These are phyloP conservation scores for Mobula hypostoma DNA, from an alignment of 2,113 vertebrate genomes.

Conservation along the genomic window DNA sequence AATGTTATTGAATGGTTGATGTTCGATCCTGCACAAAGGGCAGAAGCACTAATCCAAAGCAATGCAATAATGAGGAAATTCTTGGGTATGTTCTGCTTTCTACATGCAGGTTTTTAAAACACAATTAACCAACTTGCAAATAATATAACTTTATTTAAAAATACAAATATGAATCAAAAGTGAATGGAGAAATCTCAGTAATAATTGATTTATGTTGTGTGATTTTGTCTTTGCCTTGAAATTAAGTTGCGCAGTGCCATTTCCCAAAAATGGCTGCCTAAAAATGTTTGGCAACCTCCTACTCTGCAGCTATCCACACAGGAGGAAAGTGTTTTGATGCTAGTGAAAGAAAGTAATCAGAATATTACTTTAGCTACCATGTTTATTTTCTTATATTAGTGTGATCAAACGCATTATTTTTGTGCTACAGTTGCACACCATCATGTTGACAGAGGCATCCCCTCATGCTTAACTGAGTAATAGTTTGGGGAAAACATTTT, in stretches of 20 bases:
- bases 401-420: not conserved
- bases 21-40: conserved; percentile 83
- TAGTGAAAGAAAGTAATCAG: not conserved
- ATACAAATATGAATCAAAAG: not conserved
- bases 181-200: not conserved
- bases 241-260: not conserved
- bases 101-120: not conserved
- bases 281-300: not conserved
- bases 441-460: not conserved
- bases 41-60: conserved; percentile 91
- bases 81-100: conserved; percentile 63
- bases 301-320: not conserved
- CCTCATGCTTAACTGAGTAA: not conserved
- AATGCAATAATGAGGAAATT: conserved; percentile 98
- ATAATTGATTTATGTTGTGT: not conserved
- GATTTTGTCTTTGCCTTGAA: not conserved
- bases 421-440: not conserved
- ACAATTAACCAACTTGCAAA: not conserved
- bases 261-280: not conserved
- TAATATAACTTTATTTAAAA: not conserved
- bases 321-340: not conserved
- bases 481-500: not conserved
- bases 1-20: conserved; percentile 94
- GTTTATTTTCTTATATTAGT: not conserved
- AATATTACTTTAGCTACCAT: not conserved